phyloP scores from a whole-genome alignment of 1,140 invertebrate species.

The Physella acuta region DNA sequence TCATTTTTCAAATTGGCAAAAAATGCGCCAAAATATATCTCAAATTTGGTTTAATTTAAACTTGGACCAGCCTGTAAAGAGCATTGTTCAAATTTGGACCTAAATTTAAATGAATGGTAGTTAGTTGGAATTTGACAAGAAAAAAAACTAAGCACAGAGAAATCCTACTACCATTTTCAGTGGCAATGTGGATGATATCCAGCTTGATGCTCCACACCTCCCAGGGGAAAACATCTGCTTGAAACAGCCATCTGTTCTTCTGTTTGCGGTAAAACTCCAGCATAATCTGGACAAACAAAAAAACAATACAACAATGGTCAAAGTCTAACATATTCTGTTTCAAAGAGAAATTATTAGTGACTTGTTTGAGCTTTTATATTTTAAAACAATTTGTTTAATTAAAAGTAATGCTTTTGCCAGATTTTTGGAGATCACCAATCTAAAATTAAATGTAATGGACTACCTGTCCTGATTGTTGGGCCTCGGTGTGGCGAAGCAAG shows the following conservation, averaged over 20 bases:
- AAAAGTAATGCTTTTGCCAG: no score
- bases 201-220: slow-evolving; percentile 94
- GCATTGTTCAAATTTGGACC: no score
- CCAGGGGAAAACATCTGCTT: slow-evolving; percentile 89
- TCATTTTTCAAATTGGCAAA: no score
- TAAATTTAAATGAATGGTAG: not conserved
- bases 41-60: no score
- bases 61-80: no score
- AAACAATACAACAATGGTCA: no score
- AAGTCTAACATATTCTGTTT: no score
- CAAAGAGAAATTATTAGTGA: no score
- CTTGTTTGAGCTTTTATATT: no score
- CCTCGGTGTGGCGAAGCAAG: slow-evolving; percentile 67
- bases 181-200: slow-evolving; percentile 81
- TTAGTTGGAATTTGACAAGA: not conserved
- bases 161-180: slow-evolving; percentile 70
- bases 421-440: no score
- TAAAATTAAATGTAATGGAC: not conserved
- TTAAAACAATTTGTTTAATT: no score
- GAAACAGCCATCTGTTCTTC: slow-evolving; percentile 83
- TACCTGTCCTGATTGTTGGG: slow-evolving; percentile 63
- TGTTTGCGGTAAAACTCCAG: slow-evolving; percentile 94
- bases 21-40: no score
- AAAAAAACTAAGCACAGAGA: not conserved
- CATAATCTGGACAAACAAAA: slow-evolving; percentile 75